Conservation (phyloP, 2,888 invertebrate species). For the Herminia tarsipennalis region DNA sequence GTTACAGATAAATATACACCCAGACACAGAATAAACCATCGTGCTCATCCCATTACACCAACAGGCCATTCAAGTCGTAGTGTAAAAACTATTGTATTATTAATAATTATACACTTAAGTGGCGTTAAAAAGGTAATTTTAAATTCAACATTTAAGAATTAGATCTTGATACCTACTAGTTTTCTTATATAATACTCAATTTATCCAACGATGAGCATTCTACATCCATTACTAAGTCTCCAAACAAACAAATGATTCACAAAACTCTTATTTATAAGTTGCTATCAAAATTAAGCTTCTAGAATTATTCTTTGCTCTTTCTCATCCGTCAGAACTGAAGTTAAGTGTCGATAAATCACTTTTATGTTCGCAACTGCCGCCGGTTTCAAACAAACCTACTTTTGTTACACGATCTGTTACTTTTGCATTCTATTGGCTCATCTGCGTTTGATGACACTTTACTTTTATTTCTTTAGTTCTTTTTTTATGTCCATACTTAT, state of each 20-base stretch:
- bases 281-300: slow-evolving; percentile 49
- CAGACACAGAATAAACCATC: no score
- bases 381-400: slow-evolving; percentile 35
- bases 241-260: slow-evolving; percentile 13
- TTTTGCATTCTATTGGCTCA: slow-evolving; percentile 37
- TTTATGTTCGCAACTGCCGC: slow-evolving; percentile 35
- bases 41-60: no score
- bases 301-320: slow-evolving; percentile 51
- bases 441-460: slow-evolving; percentile 36
- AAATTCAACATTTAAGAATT: no score
- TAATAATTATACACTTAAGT: no score
- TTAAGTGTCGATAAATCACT: slow-evolving; percentile 61
- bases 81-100: no score
- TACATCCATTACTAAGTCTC: slow-evolving; percentile 2
- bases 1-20: no score
- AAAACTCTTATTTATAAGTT: slow-evolving; percentile 28
- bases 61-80: no score
- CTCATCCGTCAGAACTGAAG: slow-evolving; percentile 47
- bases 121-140: no score
- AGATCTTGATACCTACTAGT: no score
- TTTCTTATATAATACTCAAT: no score
- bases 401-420: slow-evolving; percentile 39
- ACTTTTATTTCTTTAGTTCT: slow-evolving; percentile 8
- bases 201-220: no score
- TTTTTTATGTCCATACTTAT: no score